These are phyloP conservation scores for Rhizomys pruinosus DNA, from an alignment of 2,113 vertebrate genomes.

Conservation along the genomic window DNA sequence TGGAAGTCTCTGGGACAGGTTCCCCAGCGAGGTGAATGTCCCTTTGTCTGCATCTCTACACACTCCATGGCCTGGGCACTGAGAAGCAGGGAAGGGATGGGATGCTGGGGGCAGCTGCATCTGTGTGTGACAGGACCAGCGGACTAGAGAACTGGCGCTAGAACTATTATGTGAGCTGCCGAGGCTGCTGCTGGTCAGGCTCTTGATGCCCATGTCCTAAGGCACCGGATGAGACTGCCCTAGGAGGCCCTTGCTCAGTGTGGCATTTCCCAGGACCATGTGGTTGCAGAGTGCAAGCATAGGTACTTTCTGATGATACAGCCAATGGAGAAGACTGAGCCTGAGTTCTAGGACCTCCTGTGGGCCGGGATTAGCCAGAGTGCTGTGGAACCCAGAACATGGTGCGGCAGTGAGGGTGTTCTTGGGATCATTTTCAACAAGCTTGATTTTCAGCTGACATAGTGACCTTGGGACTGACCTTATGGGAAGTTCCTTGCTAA, in stretches of 20 bases:
- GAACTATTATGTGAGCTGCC: neutral
- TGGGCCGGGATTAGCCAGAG: too few species aligned
- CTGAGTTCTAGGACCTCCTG: neutral
- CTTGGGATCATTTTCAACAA: neutral
- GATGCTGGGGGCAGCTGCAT: neutral
- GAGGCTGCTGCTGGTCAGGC: too few species aligned
- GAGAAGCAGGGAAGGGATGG: neutral
- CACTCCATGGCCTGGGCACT: too few species aligned
- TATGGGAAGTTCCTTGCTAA: neutral
- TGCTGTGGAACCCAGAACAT: neutral
- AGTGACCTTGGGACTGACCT: neutral
- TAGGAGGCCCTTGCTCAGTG: neutral
- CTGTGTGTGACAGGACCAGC: too few species aligned
- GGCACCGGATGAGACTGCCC: neutral
- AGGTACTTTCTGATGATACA: neutral
- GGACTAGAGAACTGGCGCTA: neutral
- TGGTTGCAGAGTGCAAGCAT: neutral
- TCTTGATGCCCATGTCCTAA: too few species aligned
- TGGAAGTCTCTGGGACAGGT: neutral
- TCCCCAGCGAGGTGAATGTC: rapidly evolving
- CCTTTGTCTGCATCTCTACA: neutral
- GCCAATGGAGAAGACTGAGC: neutral
- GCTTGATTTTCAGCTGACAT: neutral
- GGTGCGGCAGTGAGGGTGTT: neutral
- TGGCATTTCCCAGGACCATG: neutral